A percentile compares a stretch with the other conserved stretches of the same genome.
phyloP scores from a whole-genome alignment of 2,797 vertebrate genomes.

The Malurus leucopterus region DNA sequence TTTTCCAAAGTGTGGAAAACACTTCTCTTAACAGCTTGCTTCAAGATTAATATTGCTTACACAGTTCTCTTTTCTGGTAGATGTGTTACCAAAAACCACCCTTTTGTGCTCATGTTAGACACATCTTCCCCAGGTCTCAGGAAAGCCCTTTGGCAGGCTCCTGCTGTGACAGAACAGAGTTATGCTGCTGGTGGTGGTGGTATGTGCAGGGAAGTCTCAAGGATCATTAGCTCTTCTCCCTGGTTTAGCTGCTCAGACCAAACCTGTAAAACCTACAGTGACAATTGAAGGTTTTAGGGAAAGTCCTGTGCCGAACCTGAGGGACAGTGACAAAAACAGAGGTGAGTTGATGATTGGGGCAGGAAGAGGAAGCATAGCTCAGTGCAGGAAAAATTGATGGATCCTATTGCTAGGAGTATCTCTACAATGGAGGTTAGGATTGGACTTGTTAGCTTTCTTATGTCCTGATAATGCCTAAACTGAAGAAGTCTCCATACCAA shows the following conservation, averaged over 20 bases:
- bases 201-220: background rate
- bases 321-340: background rate
- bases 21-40: background rate
- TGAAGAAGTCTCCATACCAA: background rate
- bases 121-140: background rate
- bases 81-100: accelerated
- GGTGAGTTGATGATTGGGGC: background rate
- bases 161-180: background rate
- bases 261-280: background rate
- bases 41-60: background rate
- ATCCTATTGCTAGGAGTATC: background rate
- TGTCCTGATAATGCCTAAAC: background rate
- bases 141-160: background rate
- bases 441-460: background rate
- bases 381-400: background rate
- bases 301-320: background rate
- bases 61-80: background rate
- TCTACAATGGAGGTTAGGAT: background rate
- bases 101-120: background rate
- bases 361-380: background rate
- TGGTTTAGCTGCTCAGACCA: background rate
- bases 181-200: background rate
- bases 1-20: background rate
- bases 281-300: background rate
- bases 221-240: background rate